phyloP scores from a whole-genome alignment of 2,888 invertebrate genomes.

The Spodoptera exigua region DNA sequence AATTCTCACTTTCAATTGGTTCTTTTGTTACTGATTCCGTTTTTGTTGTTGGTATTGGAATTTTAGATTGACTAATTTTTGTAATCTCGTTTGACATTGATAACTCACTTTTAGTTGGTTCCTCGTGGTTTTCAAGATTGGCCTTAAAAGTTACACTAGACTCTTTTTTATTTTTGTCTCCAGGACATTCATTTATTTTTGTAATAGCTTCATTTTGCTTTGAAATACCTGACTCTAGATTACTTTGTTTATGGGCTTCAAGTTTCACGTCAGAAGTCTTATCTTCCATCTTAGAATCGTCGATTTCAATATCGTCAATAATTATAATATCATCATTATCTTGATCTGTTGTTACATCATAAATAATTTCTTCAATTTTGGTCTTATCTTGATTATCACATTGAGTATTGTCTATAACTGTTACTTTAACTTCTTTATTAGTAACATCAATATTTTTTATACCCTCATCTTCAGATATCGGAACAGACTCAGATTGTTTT shows the following conservation, averaged over 20 bases:
- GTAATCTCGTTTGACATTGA: neutral
- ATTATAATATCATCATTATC: slow-evolving; percentile 34
- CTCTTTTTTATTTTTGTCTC: slow-evolving; percentile 9
- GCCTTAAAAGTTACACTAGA: slow-evolving; percentile 3
- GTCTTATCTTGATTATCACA: slow-evolving; percentile 34
- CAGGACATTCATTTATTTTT: slow-evolving; percentile 20
- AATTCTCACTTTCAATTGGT: slow-evolving; percentile 5
- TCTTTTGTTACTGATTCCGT: slow-evolving; percentile 9
- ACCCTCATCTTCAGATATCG: slow-evolving; percentile 7
- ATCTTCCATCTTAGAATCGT: slow-evolving; percentile 24
- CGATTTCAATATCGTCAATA: slow-evolving; percentile 38
- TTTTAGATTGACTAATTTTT: slow-evolving; percentile 38
- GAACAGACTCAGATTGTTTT: slow-evolving; percentile 23
- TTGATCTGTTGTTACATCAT: slow-evolving; percentile 28
- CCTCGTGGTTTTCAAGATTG: slow-evolving; percentile 1
- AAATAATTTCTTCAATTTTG: slow-evolving; percentile 42
- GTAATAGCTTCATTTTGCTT: slow-evolving; percentile 8
- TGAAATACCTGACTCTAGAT: slow-evolving; percentile 4
- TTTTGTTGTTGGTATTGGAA: slow-evolving; percentile 32
- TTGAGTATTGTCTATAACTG: slow-evolving; percentile 36
- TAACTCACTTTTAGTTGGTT: slow-evolving; percentile 1
- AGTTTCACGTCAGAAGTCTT: neutral
- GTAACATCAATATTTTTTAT: slow-evolving; percentile 8
- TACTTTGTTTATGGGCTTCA: slow-evolving; percentile 2
- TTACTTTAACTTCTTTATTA: slow-evolving; percentile 17